Evolutionary conservation across 2,888 invertebrate species (phyloP).

Genomic region (Eucera pruinosa): DNA sequence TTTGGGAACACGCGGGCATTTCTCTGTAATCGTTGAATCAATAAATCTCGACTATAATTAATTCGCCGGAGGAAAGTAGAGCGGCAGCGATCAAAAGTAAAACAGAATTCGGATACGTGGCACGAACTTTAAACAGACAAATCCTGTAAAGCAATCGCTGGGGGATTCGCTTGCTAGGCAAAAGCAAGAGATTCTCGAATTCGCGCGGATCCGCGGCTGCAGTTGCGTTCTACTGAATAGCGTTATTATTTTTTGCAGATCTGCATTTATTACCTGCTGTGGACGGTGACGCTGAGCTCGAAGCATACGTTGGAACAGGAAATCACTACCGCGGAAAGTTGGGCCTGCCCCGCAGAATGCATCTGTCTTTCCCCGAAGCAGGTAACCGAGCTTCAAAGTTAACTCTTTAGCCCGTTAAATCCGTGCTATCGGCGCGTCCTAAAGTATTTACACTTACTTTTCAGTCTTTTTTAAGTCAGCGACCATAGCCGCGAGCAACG

Average conservation of each 20-base stretch:
- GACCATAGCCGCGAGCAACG: no score
- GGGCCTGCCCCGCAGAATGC: slow-evolving; percentile 92
- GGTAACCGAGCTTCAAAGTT: no score
- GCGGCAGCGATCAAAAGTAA: not conserved
- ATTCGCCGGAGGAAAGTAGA: not conserved
- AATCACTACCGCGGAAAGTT: slow-evolving; percentile 72
- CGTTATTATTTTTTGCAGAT: slow-evolving; percentile 62
- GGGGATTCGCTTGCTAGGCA: not conserved
- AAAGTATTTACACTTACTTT: no score
- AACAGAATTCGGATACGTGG: not conserved
- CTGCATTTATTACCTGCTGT: slow-evolving; percentile 77
- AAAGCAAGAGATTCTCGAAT: no score
- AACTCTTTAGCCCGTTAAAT: no score
- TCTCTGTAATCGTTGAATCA: slow-evolving; percentile 12
- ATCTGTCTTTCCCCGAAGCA: slow-evolving; percentile 94
- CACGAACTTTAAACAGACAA: not conserved
- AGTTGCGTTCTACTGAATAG: no score
- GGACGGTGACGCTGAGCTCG: slow-evolving; percentile 74
- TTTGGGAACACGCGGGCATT: no score
- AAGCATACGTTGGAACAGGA: slow-evolving; percentile 73
- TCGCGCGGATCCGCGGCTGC: no score
- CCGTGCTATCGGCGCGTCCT: no score
- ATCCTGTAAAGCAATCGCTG: not conserved
- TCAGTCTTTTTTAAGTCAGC: no score
- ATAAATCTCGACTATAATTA: slow-evolving; percentile 12